Evolutionary conservation across 2,113 vertebrate species (phyloP).

Genomic region (Spea bombifrons): DNA sequence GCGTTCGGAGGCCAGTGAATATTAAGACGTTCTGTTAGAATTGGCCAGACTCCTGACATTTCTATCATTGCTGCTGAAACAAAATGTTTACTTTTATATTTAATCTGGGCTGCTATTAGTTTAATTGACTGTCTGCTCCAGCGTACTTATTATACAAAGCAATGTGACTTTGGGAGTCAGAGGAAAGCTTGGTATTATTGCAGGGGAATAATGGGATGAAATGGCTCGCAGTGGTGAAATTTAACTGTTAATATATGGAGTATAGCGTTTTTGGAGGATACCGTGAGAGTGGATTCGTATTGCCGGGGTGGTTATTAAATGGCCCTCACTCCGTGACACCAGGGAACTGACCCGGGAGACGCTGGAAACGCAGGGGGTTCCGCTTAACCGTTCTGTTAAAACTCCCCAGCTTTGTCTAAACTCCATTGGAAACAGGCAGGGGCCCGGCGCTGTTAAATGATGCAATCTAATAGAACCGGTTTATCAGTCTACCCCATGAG

Average conservation of each 20-base stretch:
- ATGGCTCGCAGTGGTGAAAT: constrained; percentile 25
- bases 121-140: constrained; percentile 41
- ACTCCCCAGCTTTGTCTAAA: too few species aligned
- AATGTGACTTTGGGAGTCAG: constrained; percentile 36
- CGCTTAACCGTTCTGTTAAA: too few species aligned
- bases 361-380: too few species aligned
- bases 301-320: too few species aligned
- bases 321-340: too few species aligned
- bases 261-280: too few species aligned
- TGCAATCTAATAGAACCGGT: too few species aligned
- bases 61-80: constrained; percentile 10
- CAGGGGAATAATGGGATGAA: constrained; percentile 31
- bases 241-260: constrained; percentile 13
- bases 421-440: too few species aligned
- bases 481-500: too few species aligned
- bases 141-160: constrained; percentile 27
- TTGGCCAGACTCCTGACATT: constrained; percentile 20
- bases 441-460: too few species aligned
- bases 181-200: constrained; percentile 29
- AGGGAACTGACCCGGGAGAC: too few species aligned
- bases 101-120: constrained; percentile 36
- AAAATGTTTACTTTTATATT: constrained; percentile 41
- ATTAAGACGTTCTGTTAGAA: background rate
- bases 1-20: background rate
- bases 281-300: too few species aligned